These are phyloP conservation scores for Menidia menidia DNA, from an alignment of 2,797 vertebrate species.

Conservation along the genomic window DNA sequence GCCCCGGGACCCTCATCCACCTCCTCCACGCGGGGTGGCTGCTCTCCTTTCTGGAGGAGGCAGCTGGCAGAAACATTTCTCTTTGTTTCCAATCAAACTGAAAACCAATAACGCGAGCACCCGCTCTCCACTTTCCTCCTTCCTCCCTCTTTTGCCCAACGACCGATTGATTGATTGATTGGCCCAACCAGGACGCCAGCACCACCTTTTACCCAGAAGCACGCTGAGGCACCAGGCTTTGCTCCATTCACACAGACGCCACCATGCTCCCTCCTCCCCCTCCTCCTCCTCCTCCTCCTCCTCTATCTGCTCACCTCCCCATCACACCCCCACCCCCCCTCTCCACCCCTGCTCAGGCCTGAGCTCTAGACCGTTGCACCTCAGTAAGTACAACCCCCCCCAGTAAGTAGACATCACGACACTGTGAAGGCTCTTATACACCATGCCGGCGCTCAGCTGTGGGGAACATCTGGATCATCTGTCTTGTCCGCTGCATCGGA, in stretches of 20 bases:
- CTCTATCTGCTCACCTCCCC: constrained; percentile 77
- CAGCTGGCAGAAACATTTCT: constrained; percentile 67
- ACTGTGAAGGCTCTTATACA: constrained; percentile 8
- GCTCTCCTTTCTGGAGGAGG: constrained; percentile 51
- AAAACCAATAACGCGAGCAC: constrained; percentile 73
- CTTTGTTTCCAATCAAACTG: constrained; percentile 68
- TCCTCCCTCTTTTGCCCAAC: constrained; percentile 67
- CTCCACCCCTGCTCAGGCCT: constrained; percentile 77
- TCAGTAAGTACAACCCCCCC: constrained; percentile 84
- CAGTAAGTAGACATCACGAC: constrained; percentile 80
- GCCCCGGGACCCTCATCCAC: constrained; percentile 33
- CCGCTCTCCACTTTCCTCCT: constrained; percentile 79
- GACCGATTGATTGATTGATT: constrained; percentile 74
- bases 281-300: constrained; percentile 58
- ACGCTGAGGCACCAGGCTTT: constrained; percentile 87
- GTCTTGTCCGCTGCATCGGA: too few species aligned
- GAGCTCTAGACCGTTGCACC: constrained; percentile 81
- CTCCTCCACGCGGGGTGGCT: constrained; percentile 52
- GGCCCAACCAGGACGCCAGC: constrained; percentile 84
- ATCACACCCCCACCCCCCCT: constrained; percentile 81
- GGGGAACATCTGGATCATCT: too few species aligned
- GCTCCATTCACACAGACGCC: constrained; percentile 86
- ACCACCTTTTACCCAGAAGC: constrained; percentile 86
- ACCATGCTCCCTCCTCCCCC: constrained; percentile 69
- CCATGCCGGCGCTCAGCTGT: too few species aligned